These are phyloP conservation scores for Monopis laevigella DNA, from an alignment of 2,888 invertebrate species.

Conservation along the genomic window DNA sequence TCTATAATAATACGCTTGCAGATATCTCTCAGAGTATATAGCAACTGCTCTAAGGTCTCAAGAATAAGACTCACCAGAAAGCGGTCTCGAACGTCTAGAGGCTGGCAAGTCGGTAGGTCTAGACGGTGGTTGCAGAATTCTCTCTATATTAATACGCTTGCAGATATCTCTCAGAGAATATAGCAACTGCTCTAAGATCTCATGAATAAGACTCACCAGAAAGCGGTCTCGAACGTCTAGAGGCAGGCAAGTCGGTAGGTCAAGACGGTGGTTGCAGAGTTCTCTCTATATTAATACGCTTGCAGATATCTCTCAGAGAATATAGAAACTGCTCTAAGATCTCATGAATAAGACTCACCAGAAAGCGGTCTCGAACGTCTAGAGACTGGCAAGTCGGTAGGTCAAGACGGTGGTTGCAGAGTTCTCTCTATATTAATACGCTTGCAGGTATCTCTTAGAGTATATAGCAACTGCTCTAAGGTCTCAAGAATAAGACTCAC, in stretches of 20 bases:
- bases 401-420: conserved; percentile 78
- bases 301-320: conserved; percentile 94
- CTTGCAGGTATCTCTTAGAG: no score
- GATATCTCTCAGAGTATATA: conserved; percentile 92
- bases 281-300: conserved; percentile 94
- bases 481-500: no score
- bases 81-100: conserved; percentile 70
- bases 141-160: no score
- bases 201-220: conserved; percentile 37
- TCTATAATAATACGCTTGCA: conserved; percentile 98
- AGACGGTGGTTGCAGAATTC: conserved; percentile 79
- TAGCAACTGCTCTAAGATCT: no score
- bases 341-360: conserved; percentile 32
- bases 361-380: conserved; percentile 67
- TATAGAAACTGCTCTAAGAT: no score
- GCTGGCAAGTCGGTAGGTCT: conserved; percentile 85
- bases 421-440: no score
- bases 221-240: conserved; percentile 69
- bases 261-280: conserved; percentile 80
- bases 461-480: no score
- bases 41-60: no score
- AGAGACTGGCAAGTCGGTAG: conserved; percentile 84
- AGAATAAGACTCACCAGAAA: conserved; percentile 45
- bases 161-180: no score
- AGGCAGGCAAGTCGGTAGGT: conserved; percentile 84